Evolutionary conservation across 2,797 vertebrate genomes (phyloP), one percentile per base, ranked within the genome.

Genomic region (Pogoniulus pusillus): DNA sequence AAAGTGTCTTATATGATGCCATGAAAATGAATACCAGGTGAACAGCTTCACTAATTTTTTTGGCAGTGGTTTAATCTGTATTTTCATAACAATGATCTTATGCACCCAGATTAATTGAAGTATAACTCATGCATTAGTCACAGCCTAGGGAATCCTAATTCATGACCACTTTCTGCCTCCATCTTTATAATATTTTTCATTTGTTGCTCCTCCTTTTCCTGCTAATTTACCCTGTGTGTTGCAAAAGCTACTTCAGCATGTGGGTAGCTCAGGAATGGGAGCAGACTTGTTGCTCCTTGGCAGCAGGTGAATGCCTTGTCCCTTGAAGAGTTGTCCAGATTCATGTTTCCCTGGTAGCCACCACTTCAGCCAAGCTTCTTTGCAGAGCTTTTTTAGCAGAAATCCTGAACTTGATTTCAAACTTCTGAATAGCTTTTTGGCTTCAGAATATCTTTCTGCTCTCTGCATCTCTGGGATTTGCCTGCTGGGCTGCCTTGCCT

Each of bases 211-310:
- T 90, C 22, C 32, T 91, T 96, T 86, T 89, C 45, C 57, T 78
- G 81, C 75, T 78, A 18, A 91, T 82, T 86, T 82, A 4, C 47
- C 16, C 64, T n/a, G 30, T 34, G 20, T 68, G 32, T 62, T 82
- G 81, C 69, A 92, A 82, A 88, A 82, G 47, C 68, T 81, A 9
- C 39, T 78, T 87, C 57, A 71, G 57, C 29, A 66, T 76, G 10
- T 24, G 92, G 89, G 87, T 91, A 94, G 89, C 77, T 68, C 27
- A 60, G 91, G 80, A 89, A 54, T 60, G 78, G 93, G 60, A 89
- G 73, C 89, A 83, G 82, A 92, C 71, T 80, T 93, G 91, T 49
- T 3, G 9, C 32, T 93, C 66, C 64, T 82, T 93, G 94, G 93
- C 92, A 94, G 75, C 83, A 90, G 91, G 93, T 86, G 88, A 91